Evolutionary conservation across 2,113 vertebrate genomes (phyloP).

Genomic region (Prochilodus magdalenae): DNA sequence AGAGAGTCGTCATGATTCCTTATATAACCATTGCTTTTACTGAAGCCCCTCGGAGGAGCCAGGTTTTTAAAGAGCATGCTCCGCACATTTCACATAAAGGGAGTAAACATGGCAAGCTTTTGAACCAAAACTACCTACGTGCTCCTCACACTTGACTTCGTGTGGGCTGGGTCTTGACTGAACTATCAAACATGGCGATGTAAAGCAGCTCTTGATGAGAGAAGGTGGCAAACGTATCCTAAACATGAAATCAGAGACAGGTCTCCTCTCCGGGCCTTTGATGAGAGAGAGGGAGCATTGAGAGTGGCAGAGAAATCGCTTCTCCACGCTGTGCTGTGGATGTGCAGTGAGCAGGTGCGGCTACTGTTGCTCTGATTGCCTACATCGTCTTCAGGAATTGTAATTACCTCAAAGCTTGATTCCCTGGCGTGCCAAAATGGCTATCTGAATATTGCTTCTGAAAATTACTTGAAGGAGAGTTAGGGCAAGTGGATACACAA

Average conservation of each 20-base stretch:
- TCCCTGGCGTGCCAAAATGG: slow-evolving; percentile 12
- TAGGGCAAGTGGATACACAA: background rate
- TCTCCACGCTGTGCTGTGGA: background rate
- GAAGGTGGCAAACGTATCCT: background rate
- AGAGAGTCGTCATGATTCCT: no score
- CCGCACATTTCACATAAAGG: background rate
- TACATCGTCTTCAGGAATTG: slow-evolving; percentile 23
- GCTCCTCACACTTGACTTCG: background rate
- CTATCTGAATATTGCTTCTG: slow-evolving; percentile 25
- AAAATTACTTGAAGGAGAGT: slow-evolving; percentile 21
- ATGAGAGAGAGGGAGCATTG: background rate
- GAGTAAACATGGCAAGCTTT: background rate
- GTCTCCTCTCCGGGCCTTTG: background rate
- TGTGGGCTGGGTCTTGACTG: background rate
- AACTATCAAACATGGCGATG: background rate
- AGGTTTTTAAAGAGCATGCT: background rate
- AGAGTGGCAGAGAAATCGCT: slow-evolving; percentile 5
- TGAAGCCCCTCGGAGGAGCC: background rate
- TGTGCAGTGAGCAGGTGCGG: slow-evolving; percentile 42
- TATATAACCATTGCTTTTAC: no score
- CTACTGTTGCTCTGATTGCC: slow-evolving; percentile 44
- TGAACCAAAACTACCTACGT: background rate
- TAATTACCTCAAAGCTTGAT: slow-evolving; percentile 43
- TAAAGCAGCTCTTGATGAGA: background rate
- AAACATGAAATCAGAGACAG: background rate